These are phyloP conservation scores for Pseudobourletiella spinata DNA, from an alignment of 1,140 invertebrate species.

Conservation along the genomic window DNA sequence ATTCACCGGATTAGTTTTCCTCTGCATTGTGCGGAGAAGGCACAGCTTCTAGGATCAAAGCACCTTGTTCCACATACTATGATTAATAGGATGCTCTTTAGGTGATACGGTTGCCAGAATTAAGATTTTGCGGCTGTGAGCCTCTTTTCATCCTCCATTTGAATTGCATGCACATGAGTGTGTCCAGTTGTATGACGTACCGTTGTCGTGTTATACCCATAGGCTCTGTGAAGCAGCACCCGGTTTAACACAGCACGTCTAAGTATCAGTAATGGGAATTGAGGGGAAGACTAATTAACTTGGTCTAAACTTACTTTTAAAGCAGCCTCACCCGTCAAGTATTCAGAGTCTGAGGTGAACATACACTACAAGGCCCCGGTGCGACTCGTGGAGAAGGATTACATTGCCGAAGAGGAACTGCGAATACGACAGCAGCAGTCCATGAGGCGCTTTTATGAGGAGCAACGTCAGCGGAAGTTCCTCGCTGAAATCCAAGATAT, in stretches of 20 bases:
- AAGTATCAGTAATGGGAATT: not conserved
- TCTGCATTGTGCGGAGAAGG: too few species aligned
- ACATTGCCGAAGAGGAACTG: constrained; percentile 67
- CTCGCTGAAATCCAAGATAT: constrained; percentile 83
- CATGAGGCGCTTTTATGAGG: constrained; percentile 79
- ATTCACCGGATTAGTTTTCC: too few species aligned
- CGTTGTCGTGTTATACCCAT: not conserved
- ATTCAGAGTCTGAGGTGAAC: constrained; percentile 83
- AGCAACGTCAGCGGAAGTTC: constrained; percentile 76
- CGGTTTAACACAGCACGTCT: too few species aligned
- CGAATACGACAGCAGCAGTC: constrained; percentile 73
- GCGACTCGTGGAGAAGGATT: constrained; percentile 69
- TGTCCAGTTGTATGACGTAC: too few species aligned
- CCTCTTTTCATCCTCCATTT: too few species aligned
- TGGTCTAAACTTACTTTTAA: not conserved
- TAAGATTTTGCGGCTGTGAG: too few species aligned
- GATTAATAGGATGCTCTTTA: too few species aligned
- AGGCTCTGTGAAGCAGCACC: not conserved
- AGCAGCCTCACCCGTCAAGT: constrained; percentile 49
- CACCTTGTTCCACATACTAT: too few species aligned
- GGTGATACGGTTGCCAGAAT: too few species aligned
- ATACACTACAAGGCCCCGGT: constrained; percentile 84
- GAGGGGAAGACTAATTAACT: not conserved
- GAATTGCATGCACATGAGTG: too few species aligned
- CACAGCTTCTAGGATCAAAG: too few species aligned